Percentiles rank a stretch among this genome's conserved stretches.
Evolutionary conservation across 2,113 vertebrate species (phyloP).

Genomic region (Herpetotheres cachinnans): DNA sequence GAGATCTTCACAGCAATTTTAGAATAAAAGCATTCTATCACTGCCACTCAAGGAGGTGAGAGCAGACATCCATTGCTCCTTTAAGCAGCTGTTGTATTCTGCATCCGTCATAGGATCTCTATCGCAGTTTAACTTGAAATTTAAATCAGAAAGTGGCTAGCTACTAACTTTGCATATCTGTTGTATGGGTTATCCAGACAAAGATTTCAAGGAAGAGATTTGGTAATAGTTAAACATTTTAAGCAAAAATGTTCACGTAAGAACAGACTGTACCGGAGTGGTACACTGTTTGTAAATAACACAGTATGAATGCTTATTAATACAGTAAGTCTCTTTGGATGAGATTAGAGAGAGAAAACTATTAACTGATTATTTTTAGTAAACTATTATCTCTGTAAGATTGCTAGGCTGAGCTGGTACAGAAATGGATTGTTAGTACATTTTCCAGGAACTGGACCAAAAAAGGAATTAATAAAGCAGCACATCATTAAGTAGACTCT

Average conservation of each 20-base stretch:
- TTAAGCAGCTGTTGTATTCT: neutral
- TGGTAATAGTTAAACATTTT: neutral
- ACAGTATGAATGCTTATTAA: neutral
- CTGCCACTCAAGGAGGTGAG: neutral
- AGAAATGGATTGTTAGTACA: neutral
- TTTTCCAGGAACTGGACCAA: neutral
- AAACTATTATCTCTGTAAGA: neutral
- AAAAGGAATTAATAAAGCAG: slow-evolving; percentile 23
- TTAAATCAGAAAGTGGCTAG: neutral
- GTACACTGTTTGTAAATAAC: neutral
- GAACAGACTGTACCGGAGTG: neutral
- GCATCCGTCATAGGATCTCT: neutral
- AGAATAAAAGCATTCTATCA: slow-evolving; percentile 8
- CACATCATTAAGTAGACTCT: neutral
- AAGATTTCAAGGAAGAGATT: neutral
- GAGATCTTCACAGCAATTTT: neutral
- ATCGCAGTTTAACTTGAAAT: neutral
- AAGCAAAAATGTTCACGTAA: neutral
- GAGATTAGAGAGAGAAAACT: neutral
- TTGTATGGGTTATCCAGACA: neutral
- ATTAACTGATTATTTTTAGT: neutral
- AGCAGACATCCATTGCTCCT: neutral
- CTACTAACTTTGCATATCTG: neutral
- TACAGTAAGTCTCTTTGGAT: neutral
- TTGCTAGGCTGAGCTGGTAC: neutral